These are phyloP conservation scores for Tapera naevia DNA, from an alignment of 2,797 vertebrate genomes.

Conservation along the genomic window DNA sequence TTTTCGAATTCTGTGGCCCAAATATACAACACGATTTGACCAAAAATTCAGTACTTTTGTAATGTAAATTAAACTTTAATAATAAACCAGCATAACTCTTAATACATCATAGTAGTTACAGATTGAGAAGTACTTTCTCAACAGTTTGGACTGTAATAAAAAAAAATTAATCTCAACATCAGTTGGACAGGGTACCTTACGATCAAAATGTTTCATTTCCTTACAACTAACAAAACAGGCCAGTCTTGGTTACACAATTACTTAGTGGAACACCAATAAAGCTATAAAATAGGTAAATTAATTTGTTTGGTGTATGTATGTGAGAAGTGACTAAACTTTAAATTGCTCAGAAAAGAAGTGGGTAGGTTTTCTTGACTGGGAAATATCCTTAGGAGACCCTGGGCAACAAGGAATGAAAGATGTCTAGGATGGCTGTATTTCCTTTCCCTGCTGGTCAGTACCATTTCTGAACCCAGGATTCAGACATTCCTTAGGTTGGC, in stretches of 20 bases:
- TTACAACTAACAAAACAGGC: neutral
- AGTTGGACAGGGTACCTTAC: neutral
- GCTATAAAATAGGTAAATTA: neutral
- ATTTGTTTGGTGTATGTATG: neutral
- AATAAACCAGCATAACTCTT: conserved; percentile 39
- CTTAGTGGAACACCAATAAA: neutral
- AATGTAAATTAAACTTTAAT: conserved; percentile 50
- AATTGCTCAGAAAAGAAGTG: neutral
- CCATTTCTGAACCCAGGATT: neutral
- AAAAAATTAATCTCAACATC: too few relatives aligned
- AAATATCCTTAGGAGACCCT: neutral
- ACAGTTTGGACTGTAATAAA: neutral
- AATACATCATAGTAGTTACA: neutral
- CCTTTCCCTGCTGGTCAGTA: neutral
- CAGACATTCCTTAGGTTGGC: neutral
- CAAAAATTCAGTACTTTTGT: conserved; percentile 48
- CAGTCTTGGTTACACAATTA: neutral
- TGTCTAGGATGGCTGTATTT: neutral
- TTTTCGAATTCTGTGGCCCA: conserved; percentile 65
- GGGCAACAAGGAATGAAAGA: neutral
- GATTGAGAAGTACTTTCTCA: conserved; percentile 23
- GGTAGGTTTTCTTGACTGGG: neutral
- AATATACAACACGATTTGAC: conserved; percentile 65
- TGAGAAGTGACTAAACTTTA: neutral
- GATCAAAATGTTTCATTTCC: neutral